Evolutionary conservation across 2,888 invertebrate genomes (phyloP).

Genomic region (Pycnomerus fuliginosus): DNA sequence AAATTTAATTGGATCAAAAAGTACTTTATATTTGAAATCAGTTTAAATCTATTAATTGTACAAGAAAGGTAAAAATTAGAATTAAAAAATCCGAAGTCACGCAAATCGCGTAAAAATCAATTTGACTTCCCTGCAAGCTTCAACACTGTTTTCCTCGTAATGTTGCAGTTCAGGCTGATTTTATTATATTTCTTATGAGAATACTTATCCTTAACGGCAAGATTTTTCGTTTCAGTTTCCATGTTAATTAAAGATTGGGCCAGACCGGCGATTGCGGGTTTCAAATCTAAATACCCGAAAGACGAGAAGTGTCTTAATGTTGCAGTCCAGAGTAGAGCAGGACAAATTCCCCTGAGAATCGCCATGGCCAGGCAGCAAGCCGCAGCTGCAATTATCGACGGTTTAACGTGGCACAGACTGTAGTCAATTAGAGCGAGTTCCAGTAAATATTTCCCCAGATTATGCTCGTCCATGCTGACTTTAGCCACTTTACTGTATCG

Average conservation of each 20-base stretch:
- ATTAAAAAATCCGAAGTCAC: no score
- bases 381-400: conserved; percentile 82
- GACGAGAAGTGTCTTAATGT: conserved; percentile 75
- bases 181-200: conserved; percentile 59
- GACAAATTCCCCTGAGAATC: conserved; percentile 56
- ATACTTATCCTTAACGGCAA: conserved; percentile 71
- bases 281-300: conserved; percentile 68
- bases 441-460: conserved; percentile 80
- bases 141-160: no score
- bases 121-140: no score
- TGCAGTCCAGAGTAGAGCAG: conserved; percentile 66
- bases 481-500: conserved; percentile 65
- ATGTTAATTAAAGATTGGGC: conserved; percentile 68
- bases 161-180: conserved; percentile 66
- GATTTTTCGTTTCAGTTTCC: conserved; percentile 69
- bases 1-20: no score
- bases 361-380: conserved; percentile 71
- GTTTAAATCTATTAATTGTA: no score
- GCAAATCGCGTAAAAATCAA: no score
- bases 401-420: conserved; percentile 71
- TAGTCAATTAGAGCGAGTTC: conserved; percentile 84
- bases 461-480: conserved; percentile 57
- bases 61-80: no score
- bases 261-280: conserved; percentile 67
- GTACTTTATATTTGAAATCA: no score